A percentile compares a stretch with the other conserved stretches of the same genome.
Evolutionary conservation across 2,113 vertebrate species (phyloP).

Genomic region (Cygnus buccinator): DNA sequence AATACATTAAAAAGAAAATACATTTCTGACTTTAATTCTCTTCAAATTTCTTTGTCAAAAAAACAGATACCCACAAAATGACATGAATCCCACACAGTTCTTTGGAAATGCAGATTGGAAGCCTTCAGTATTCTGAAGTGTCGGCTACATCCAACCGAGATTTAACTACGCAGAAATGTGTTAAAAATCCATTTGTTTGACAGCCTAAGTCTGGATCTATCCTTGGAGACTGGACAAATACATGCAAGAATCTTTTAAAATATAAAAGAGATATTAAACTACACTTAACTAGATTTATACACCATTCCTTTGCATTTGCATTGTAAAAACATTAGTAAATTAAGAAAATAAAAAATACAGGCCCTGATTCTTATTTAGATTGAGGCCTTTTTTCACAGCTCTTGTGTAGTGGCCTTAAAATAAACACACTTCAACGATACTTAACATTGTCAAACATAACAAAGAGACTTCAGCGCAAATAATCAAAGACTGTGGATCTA

Average conservation of each 20-base stretch:
- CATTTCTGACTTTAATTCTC: not conserved
- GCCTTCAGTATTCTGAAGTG: not conserved
- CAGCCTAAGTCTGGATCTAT: not conserved
- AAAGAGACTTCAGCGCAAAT: conserved; percentile 10
- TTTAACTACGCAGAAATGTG: not conserved
- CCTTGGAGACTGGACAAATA: not conserved
- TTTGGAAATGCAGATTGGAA: not conserved
- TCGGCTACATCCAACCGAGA: not conserved
- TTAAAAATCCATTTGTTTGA: conserved; percentile 42
- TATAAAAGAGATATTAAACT: not conserved
- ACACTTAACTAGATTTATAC: conserved; percentile 30
- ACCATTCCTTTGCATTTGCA: conserved; percentile 4
- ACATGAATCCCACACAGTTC: not conserved
- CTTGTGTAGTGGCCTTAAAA: not conserved
- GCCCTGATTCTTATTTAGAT: not conserved
- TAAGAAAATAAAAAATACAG: not conserved
- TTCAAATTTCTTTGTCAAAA: not conserved
- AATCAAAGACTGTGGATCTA: not conserved
- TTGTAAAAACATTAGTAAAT: conserved; percentile 11
- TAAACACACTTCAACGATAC: conserved; percentile 55
- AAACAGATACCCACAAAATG: not conserved
- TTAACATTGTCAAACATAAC: conserved; percentile 47
- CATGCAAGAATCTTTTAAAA: not conserved
- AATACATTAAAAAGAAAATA: not conserved
- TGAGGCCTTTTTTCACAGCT: not conserved